Conservation (phyloP, 1,140 invertebrate species). For the Temnothorax curvispinosus region DNA sequence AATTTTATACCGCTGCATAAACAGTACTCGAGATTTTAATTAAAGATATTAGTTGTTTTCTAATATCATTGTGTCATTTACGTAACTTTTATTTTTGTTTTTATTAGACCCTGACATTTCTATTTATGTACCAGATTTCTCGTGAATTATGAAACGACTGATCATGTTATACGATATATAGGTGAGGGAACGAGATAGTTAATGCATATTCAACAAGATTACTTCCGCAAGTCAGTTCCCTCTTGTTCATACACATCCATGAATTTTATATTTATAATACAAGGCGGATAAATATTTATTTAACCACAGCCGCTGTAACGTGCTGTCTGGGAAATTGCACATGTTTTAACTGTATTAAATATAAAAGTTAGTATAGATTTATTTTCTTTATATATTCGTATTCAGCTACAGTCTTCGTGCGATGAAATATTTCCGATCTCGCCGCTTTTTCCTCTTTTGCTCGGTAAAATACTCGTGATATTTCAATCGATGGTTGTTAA, state of each 20-base stretch:
- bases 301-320: constrained; percentile 26
- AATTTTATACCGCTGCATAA: neutral
- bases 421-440: constrained; percentile 28
- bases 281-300: constrained; percentile 44
- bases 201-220: constrained; percentile 51
- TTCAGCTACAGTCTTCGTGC: neutral
- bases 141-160: constrained; percentile 38
- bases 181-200: neutral
- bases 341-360: constrained; percentile 8
- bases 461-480: neutral
- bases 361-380: neutral
- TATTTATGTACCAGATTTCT: constrained; percentile 18
- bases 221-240: constrained; percentile 27
- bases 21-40: neutral
- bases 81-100: neutral
- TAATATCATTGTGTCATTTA: neutral
- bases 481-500: constrained; percentile 30
- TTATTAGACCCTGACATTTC: neutral
- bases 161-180: constrained; percentile 31
- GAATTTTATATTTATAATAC: constrained; percentile 43
- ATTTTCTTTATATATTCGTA: neutral
- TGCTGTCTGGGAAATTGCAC: neutral
- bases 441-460: neutral
- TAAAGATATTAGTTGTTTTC: neutral
- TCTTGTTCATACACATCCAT: neutral